These are phyloP conservation scores for Alethe diademata DNA, from an alignment of 2,113 vertebrate species.

Conservation along the genomic window DNA sequence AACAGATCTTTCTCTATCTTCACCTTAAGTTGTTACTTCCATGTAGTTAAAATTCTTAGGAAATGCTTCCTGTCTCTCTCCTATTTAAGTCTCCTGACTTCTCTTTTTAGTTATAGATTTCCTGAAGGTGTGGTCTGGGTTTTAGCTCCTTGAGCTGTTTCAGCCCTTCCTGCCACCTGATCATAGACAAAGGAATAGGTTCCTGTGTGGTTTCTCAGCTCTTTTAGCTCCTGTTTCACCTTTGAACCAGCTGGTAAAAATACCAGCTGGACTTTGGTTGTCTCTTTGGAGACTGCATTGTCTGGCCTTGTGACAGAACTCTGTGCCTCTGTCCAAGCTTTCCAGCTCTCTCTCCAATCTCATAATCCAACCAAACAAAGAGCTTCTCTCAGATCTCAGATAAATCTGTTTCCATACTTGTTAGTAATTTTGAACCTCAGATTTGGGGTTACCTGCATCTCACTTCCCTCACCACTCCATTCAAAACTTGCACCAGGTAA, in stretches of 20 bases:
- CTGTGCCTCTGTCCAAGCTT: neutral
- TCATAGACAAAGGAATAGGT: neutral
- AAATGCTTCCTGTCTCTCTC: neutral
- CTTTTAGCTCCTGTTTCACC: neutral
- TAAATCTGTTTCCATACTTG: neutral
- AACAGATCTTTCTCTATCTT: neutral
- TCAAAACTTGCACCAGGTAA: neutral
- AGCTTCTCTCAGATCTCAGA: neutral
- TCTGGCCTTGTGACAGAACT: neutral
- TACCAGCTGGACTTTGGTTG: neutral
- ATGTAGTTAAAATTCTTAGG: neutral
- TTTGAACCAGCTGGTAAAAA: neutral
- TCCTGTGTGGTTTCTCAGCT: neutral
- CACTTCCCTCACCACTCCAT: neutral
- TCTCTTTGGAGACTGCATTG: neutral
- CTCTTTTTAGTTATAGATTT: neutral
- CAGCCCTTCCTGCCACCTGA: neutral
- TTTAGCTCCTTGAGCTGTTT: neutral
- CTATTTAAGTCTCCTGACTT: neutral
- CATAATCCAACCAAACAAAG: neutral
- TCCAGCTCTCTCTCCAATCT: neutral
- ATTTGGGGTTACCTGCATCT: neutral
- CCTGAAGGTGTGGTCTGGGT: neutral
- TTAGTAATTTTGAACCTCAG: neutral
- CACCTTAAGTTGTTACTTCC: neutral